Conservation (phyloP, 2,113 vertebrate species). For the Psittacula cyanocephala region DNA sequence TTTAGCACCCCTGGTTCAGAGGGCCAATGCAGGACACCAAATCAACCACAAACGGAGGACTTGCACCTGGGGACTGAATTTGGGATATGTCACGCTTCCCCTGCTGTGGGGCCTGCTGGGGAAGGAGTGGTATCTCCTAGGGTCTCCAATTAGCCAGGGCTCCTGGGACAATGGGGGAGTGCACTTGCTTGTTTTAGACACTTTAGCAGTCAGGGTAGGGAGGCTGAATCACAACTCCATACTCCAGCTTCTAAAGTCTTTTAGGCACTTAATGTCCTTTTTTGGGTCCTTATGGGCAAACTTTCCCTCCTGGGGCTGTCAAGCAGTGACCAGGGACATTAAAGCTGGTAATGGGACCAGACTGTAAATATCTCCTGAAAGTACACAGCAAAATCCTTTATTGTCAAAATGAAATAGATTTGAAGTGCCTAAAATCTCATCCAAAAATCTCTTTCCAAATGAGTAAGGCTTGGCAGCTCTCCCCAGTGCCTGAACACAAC, state of each 20-base stretch:
- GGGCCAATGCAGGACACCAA: background rate
- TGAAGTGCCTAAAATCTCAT: conserved; percentile 19
- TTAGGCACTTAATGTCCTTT: background rate
- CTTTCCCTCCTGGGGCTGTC: background rate
- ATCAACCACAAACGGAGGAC: background rate
- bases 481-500: background rate
- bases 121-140: background rate
- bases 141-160: background rate
- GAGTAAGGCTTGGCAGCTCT: conserved; percentile 12
- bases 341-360: conserved; percentile 19
- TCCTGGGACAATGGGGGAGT: background rate
- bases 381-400: background rate
- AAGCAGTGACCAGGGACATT: background rate
- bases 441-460: conserved; percentile 28
- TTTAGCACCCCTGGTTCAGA: background rate
- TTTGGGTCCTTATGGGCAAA: background rate
- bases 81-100: background rate
- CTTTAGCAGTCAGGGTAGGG: background rate
- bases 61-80: background rate
- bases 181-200: background rate
- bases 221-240: background rate
- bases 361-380: conserved; percentile 19
- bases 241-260: background rate
- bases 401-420: conserved; percentile 31
- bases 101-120: background rate